Evolutionary conservation across 2,888 invertebrate genomes (phyloP), one percentile per base, ranked within the genome.

Genomic region (Plusia festucae): DNA sequence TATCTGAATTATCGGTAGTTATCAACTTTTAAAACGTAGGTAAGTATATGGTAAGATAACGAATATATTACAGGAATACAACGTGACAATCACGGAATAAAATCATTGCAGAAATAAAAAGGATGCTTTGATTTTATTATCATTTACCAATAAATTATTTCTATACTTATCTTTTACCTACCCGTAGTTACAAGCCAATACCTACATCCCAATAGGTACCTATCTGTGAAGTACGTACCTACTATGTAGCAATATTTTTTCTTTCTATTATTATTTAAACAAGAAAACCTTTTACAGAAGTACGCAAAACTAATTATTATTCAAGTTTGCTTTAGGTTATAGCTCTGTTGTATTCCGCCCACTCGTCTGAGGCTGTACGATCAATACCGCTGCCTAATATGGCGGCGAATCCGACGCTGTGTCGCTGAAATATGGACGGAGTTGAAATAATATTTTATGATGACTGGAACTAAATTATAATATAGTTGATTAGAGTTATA

Each of bases 351-450:
- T 27, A 32, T 30, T 32, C 30, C 16, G 5, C 73, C 73, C 67
- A 72, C 69, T 46, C 44, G 9, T 18, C 18, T 20, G 18, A 2
- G 18, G 22, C 51, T 13, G n/a, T 2, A 2, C 66, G 70, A 64
- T 72, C 71, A 49, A 72, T 72, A 53, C 3, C 18, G 1, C 1
- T 5, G n/a, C 71, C 71, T 27, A 57, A 70, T 60, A 64, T 53
- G 71, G 71, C 56, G 8, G 44, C 8, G 24, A 3, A n/a, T 49
- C 46, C 11, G 46, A 20, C 46, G 46, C 16, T n/a, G 46, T 18
- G 5, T 18, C 0, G 20, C 13, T 20, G 13, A 7, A 49, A 24
- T 52, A 52, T 24, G 11, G 24, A 8, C 24, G 20, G 24, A 8
- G 9, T 7, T 22, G n/a, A n/a, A 46, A 75, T 40, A 58, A 60